Evolutionary conservation across 2,797 vertebrate species (phyloP).

Genomic region (Prunella strophiata): DNA sequence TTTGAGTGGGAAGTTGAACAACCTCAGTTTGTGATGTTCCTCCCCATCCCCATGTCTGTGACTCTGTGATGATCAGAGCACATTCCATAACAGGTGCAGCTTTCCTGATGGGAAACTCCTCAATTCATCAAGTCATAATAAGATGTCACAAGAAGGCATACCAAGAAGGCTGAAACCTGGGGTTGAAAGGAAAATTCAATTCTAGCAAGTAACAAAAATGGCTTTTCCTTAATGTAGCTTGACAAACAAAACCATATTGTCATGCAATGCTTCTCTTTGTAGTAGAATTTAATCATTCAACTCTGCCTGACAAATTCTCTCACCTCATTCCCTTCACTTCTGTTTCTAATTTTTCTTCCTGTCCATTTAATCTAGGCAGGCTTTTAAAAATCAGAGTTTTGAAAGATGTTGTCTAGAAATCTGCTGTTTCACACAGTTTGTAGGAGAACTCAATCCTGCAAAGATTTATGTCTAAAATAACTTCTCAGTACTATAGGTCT

Average conservation of each 20-base stretch:
- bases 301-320: neutral
- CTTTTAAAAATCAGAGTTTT: neutral
- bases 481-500: neutral
- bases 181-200: neutral
- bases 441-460: neutral
- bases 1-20: neutral
- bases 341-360: conserved; percentile 1
- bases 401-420: neutral
- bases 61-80: neutral
- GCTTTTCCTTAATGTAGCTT: conserved; percentile 14
- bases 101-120: neutral
- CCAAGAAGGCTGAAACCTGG: neutral
- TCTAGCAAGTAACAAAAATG: neutral
- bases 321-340: neutral
- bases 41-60: neutral
- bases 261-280: neutral
- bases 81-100: neutral
- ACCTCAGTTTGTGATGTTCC: neutral
- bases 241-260: neutral
- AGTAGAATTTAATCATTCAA: neutral
- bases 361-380: neutral
- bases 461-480: conserved; percentile 9
- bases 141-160: neutral
- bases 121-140: conserved; percentile 26
- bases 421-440: neutral